Evolutionary conservation across 2,797 vertebrate species (phyloP).

Genomic region (Enteromius fasciolatus): DNA sequence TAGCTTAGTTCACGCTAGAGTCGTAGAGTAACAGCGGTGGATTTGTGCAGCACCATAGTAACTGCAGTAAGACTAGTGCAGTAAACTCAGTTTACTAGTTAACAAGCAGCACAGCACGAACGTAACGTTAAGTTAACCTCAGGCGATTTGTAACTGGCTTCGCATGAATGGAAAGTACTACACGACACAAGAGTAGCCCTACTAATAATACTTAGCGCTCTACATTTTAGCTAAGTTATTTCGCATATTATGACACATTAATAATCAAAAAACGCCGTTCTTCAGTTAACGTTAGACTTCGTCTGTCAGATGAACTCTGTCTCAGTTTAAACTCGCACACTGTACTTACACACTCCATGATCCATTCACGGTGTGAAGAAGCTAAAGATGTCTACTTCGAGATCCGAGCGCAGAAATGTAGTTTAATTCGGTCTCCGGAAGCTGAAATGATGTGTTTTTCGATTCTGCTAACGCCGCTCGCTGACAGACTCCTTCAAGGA

Average conservation of each 20-base stretch:
- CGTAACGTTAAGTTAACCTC: not conserved
- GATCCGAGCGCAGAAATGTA: not conserved
- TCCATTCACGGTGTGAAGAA: constrained; percentile 41
- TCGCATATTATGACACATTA: not conserved
- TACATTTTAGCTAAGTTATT: not conserved
- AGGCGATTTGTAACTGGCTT: not conserved
- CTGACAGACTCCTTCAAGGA: not conserved
- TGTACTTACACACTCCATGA: constrained; percentile 66
- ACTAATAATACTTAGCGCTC: not conserved
- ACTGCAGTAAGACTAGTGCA: not conserved
- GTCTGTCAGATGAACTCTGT: not conserved
- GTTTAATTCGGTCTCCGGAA: not conserved
- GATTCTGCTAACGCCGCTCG: not conserved
- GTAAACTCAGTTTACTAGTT: not conserved
- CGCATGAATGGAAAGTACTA: not conserved
- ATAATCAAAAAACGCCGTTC: not conserved
- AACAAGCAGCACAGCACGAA: not conserved
- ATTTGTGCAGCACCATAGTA: not conserved
- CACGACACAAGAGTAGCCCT: not conserved
- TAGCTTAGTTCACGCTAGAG: too few relatives aligned
- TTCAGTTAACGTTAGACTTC: too few relatives aligned
- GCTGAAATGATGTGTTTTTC: not conserved
- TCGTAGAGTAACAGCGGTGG: not conserved
- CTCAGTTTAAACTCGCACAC: not conserved
- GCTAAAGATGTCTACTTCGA: not conserved